These are phyloP conservation scores for Gorsachius magnificus DNA, from an alignment of 2,797 vertebrate species.

Conservation along the genomic window DNA sequence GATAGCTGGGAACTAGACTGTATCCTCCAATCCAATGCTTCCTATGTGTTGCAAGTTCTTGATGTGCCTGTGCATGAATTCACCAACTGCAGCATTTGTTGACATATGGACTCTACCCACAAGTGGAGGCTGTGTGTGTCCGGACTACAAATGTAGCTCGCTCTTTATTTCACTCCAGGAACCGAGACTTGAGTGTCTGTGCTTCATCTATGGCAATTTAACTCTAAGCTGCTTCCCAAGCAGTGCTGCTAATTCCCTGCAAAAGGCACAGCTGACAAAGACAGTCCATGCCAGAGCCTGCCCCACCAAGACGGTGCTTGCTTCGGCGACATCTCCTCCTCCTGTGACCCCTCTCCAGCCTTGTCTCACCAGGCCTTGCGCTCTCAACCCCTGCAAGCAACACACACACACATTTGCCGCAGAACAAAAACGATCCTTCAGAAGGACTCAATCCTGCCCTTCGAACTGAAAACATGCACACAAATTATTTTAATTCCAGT, in stretches of 20 bases:
- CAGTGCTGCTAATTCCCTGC: not conserved
- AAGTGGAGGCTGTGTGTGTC: not conserved
- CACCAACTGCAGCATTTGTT: not conserved
- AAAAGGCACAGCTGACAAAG: not conserved
- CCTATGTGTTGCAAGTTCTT: not conserved
- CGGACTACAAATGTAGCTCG: not conserved
- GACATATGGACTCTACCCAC: not conserved
- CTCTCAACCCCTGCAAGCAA: not conserved
- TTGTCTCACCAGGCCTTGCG: not conserved
- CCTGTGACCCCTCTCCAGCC: not conserved
- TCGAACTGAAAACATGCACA: not conserved
- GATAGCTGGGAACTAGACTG: not conserved
- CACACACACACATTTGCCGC: rapidly evolving
- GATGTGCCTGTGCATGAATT: not conserved
- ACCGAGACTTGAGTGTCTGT: not conserved
- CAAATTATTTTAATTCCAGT: not conserved
- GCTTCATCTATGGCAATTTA: not conserved
- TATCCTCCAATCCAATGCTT: not conserved
- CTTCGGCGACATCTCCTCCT: not conserved
- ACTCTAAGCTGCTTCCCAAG: not conserved
- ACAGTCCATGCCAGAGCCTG: not conserved
- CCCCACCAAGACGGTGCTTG: not conserved
- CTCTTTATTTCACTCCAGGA: not conserved
- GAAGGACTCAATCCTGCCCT: not conserved
- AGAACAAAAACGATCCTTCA: not conserved